Base-by-base conservation (phyloP, 2,113 vertebrate species). In the Oryzias curvinotus region DNA sequence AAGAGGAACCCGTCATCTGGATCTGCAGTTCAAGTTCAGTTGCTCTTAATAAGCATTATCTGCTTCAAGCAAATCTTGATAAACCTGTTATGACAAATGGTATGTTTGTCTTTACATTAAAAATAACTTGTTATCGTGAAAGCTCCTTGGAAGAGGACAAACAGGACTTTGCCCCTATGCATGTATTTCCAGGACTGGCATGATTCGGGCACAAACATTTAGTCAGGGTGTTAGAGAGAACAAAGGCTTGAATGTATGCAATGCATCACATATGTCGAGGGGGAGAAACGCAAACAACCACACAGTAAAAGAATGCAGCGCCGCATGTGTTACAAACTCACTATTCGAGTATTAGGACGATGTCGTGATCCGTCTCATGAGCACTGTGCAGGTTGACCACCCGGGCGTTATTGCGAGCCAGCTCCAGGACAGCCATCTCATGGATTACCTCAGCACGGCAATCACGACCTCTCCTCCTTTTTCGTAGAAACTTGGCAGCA, bases 401-500 rank as follows among this genome's bases (percentile, higher is more conserved):
- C 0, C 82, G 93, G 36, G 93, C 81, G 83, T 92, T 96, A 73
- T 92, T 90, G 10, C 91, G 92, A 23, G 94, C 87, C 66, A 92
- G 64, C 71, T 99, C 97, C 74, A 99, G 93, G 4, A 98, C 92
- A 0, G 97, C 95, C 84, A 99, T 93, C 91, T 99, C 97, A 18
- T 99, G 97, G 0, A 95, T 72, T 57, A 98, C 94, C 23, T 98
- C 97, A 1, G 93, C 93, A 65, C 91, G 92, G 82, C 96, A 96
- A 84, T 99, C 97, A 5, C 95, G 94, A 7, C 97, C 97, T 80
- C 95, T 83, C 76, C 96, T 91, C 55, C 96, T 93, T 84, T 98
- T 99, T 74, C 95, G 93, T 0, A 99, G 87, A 76, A 96, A 96
- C 81, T 99, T 99, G 62, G 96, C 97, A 45, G 97, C 97, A 26